Percentiles rank a stretch among this genome's conserved stretches.
Evolutionary conservation across 2,113 vertebrate species (phyloP).

Genomic region (Sylvia atricapilla): DNA sequence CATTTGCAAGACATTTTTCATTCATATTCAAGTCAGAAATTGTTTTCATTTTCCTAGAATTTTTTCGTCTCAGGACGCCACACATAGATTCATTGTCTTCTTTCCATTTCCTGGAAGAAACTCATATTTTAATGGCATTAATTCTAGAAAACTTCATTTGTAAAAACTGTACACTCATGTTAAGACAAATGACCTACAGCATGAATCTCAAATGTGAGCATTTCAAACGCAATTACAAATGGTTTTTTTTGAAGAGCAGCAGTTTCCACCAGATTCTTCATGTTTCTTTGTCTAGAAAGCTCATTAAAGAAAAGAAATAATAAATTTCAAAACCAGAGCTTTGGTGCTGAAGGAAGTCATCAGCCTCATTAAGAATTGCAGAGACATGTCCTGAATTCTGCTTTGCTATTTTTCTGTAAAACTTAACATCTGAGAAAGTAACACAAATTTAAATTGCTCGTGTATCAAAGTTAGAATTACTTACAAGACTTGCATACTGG

Average conservation of each 20-base stretch:
- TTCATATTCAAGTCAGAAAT: not conserved
- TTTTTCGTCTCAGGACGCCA: not conserved
- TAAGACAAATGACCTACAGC: constrained; percentile 48
- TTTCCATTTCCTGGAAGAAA: constrained; percentile 4
- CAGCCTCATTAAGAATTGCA: not conserved
- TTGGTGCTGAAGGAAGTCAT: not conserved
- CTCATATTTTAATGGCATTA: constrained; percentile 23
- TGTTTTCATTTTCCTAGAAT: not conserved
- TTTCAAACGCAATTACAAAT: constrained; percentile 50
- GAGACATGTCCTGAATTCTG: not conserved
- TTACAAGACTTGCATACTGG: not conserved
- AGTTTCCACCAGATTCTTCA: constrained; percentile 4
- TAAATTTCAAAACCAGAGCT: not conserved
- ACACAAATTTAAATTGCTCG: constrained; percentile 1
- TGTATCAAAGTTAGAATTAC: not conserved
- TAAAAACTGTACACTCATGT: not conserved
- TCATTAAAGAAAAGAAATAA: not conserved
- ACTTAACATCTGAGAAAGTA: not conserved
- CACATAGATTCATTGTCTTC: not conserved
- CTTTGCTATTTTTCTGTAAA: constrained; percentile 31
- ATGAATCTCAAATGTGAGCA: not conserved
- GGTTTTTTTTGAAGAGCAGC: not conserved
- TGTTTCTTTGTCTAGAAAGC: constrained; percentile 17
- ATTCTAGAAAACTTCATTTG: constrained; percentile 42
- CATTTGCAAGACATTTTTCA: not conserved